Evolutionary conservation across 2,113 vertebrate genomes (phyloP).

Genomic region (Elephantulus edwardii): DNA sequence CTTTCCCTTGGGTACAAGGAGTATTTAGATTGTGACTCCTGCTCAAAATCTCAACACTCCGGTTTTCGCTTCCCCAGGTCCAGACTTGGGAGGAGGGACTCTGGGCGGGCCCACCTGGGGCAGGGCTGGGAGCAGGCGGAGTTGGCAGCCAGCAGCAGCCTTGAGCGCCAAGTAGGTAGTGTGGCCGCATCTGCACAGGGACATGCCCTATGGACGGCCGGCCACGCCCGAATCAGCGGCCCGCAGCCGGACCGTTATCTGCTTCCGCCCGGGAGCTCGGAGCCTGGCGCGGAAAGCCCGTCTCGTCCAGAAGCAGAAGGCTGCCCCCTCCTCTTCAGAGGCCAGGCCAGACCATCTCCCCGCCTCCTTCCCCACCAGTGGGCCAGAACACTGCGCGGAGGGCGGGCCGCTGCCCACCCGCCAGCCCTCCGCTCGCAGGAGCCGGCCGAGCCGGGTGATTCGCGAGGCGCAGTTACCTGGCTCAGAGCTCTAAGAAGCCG

Average conservation of each 20-base stretch:
- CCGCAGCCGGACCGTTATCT: background rate
- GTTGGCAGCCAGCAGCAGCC: background rate
- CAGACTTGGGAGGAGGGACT: background rate
- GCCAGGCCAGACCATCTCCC: background rate
- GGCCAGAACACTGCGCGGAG: background rate
- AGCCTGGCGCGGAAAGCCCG: background rate
- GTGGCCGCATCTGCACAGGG: background rate
- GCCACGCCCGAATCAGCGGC: constrained; percentile 6
- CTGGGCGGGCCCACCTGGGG: background rate
- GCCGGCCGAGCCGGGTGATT: too few species aligned
- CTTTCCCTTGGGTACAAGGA: background rate
- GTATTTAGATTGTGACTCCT: background rate
- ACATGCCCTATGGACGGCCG: background rate
- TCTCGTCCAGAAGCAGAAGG: background rate
- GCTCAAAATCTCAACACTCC: background rate
- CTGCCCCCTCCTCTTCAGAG: background rate
- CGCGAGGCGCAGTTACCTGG: constrained; percentile 64
- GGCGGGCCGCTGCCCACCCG: background rate
- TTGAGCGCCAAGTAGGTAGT: background rate
- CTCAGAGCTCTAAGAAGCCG: constrained; percentile 48
- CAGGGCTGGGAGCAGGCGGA: background rate
- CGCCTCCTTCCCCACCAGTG: background rate
- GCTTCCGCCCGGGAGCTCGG: background rate
- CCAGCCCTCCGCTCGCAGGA: background rate
- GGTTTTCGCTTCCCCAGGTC: background rate